Evolutionary conservation across 1,140 invertebrate species (phyloP).

Genomic region (Metaphire vulgaris): DNA sequence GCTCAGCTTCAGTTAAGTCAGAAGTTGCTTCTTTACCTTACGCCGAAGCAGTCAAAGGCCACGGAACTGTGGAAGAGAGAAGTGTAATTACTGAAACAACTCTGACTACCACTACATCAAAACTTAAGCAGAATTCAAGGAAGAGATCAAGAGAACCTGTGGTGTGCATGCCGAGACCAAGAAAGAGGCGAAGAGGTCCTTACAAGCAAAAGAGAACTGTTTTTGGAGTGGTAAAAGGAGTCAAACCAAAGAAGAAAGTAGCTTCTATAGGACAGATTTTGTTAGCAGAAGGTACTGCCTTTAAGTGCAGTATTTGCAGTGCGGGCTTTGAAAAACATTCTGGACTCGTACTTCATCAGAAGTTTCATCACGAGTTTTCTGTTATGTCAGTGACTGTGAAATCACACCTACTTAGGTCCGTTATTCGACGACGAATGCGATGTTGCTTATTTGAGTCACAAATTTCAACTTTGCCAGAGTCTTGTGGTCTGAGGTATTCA

Average conservation of each 20-base stretch:
- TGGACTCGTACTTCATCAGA: neutral
- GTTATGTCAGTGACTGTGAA: neutral
- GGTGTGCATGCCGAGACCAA: no score
- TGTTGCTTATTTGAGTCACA: neutral
- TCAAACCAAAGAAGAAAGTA: neutral
- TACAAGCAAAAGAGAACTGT: neutral
- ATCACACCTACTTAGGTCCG: neutral
- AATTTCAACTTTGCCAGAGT: neutral
- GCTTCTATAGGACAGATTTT: neutral
- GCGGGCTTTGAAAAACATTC: neutral
- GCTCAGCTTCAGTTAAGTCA: no score
- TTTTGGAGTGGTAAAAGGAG: neutral
- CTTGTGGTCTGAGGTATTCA: neutral
- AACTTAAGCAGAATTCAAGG: no score
- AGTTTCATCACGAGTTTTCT: neutral
- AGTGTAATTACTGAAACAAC: no score
- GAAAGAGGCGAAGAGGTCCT: neutral
- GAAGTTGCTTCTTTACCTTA: no score
- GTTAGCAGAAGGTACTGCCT: neutral
- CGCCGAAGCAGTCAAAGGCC: no score
- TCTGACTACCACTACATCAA: no score
- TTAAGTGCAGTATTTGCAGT: neutral
- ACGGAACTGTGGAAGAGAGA: no score
- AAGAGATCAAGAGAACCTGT: no score
- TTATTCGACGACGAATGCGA: neutral